Evolutionary conservation across 2,113 vertebrate genomes (phyloP).

Genomic region (Psammodynastes pulverulentus): DNA sequence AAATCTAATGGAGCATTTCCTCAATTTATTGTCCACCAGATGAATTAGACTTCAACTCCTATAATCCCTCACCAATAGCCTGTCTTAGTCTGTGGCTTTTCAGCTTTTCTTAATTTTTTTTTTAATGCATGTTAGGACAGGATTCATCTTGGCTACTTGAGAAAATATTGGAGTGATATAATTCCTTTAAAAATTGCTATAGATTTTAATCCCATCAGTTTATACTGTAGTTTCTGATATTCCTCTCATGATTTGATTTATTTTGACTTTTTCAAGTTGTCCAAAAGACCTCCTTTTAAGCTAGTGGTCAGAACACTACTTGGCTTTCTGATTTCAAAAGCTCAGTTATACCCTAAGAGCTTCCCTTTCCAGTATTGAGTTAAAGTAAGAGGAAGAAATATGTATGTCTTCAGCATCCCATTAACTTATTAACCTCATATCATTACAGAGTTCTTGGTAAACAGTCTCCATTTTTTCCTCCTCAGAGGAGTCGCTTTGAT

Average conservation of each 20-base stretch:
- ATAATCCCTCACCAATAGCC: background rate
- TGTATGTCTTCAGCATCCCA: background rate
- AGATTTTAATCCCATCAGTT: background rate
- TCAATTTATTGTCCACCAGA: background rate
- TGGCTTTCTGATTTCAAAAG: slow-evolving; percentile 27
- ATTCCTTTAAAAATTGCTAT: background rate
- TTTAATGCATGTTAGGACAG: background rate
- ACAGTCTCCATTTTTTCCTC: background rate
- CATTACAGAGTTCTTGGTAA: background rate
- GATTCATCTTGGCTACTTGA: background rate
- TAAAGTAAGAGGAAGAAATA: slow-evolving; percentile 17
- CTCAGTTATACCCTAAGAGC: slow-evolving; percentile 20
- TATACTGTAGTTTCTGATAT: background rate
- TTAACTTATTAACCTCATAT: slow-evolving; percentile 19
- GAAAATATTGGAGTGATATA: background rate
- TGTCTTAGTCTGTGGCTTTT: background rate
- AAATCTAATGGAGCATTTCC: background rate
- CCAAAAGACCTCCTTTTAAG: background rate
- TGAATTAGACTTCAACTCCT: background rate
- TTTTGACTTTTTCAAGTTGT: background rate
- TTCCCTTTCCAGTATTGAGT: background rate
- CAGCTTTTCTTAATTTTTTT: background rate
- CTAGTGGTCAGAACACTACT: background rate
- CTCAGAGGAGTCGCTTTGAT: background rate
- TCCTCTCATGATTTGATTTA: background rate